Base-by-base conservation (phyloP, 2,888 invertebrate genomes). In the Sesia bembeciformis region DNA sequence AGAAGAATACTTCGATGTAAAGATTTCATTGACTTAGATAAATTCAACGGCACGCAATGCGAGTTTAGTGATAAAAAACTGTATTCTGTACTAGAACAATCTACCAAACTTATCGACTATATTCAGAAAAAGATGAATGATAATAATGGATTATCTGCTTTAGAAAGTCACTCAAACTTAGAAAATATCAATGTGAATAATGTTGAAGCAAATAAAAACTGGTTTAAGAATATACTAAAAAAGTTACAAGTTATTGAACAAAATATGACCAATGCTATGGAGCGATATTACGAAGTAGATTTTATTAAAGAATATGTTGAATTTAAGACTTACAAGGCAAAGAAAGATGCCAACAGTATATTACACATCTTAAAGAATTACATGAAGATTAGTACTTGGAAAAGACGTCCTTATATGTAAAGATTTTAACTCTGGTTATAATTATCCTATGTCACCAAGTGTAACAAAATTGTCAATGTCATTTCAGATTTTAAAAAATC, bases 301-400 rank as follows among this genome's bases (percentile, higher is more conserved):
- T 66, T 68, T n/a, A 58, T 74, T 4, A 54, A 62, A 3, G 80
- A 79, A 60, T 81, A 78, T 53, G 54, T 76, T 3, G 53, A 61
- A 40, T 67, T 62, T 39, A 73, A 68, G 60, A 60, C 60, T 3
- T 56, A 60, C 54, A 52, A 60, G n/a, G 55, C 57, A 5, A 65
- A 68, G 49, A 58, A 55, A 3, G 57, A 52, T 39, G 23, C 78
- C 1, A 51, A 57, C 0, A 58, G 54, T 6, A 52, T 65, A 2
- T 52, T 65, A 4, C 58, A 55, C 3, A 54, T 57, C 52, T 60
- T 75, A 5, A 54, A 61, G 1, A 57, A 58, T 5, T 65, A 64
- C 46, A 51, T 55, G 4, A 54, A 59, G 49, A 8, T 57, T n/a
- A 53, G 51, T 6, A 56, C 52, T n/a, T 70, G 66, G 69, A 39